Evolutionary conservation across 2,797 vertebrate species (phyloP).

Genomic region (Lindbergichthys nudifrons): DNA sequence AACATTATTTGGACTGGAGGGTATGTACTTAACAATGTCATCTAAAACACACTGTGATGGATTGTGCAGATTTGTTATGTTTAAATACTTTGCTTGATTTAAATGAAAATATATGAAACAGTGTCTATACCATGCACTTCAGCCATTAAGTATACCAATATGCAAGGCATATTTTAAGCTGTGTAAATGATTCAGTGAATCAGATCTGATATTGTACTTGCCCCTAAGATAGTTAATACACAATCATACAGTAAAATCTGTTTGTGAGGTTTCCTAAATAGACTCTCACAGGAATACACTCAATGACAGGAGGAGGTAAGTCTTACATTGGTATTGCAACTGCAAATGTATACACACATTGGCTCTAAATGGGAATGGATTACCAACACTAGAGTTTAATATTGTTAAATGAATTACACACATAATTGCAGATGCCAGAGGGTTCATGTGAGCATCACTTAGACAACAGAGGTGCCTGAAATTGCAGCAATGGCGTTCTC

Average conservation of each 20-base stretch:
- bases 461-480: background rate
- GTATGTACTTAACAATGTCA: background rate
- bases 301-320: background rate
- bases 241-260: background rate
- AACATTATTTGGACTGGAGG: constrained; percentile 9
- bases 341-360: background rate
- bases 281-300: background rate
- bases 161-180: background rate
- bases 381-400: background rate
- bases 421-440: background rate
- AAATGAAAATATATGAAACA: constrained; percentile 1
- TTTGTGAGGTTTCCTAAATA: background rate
- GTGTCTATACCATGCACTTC: background rate
- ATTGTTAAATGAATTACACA: background rate
- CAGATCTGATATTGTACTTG: background rate
- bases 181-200: background rate
- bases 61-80: background rate
- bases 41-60: background rate
- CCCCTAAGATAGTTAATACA: background rate
- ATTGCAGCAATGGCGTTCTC: background rate
- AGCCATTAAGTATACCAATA: background rate
- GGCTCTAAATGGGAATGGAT: background rate
- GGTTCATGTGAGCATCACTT: background rate
- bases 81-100: background rate
- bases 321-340: background rate